Conservation (phyloP, 1,140 invertebrate species). For the Macrotrachela quadricornifera region DNA sequence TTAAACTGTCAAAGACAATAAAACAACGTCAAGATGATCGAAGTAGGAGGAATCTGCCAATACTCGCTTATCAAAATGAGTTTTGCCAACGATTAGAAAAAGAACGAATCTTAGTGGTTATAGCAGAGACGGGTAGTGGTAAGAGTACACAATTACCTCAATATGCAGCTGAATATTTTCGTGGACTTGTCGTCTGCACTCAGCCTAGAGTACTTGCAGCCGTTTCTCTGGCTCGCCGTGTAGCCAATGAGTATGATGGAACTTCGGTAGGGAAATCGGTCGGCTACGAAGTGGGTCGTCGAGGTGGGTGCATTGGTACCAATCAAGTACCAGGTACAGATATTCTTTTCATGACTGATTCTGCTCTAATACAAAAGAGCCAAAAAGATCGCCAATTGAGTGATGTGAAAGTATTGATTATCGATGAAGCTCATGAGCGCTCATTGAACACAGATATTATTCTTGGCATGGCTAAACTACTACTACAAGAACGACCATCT, state of each 20-base stretch:
- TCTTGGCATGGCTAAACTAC: slow-evolving; percentile 43
- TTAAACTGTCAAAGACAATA: no score
- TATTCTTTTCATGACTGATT: slow-evolving; percentile 98
- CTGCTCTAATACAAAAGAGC: slow-evolving; percentile 80
- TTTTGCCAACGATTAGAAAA: no score
- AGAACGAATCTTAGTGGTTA: no score
- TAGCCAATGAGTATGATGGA: not conserved
- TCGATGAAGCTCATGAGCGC: slow-evolving; percentile 96
- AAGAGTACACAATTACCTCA: not conserved
- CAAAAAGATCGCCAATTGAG: slow-evolving; percentile 78
- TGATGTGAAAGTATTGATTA: slow-evolving; percentile 80
- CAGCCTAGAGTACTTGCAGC: slow-evolving; percentile 35
- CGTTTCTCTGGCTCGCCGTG: not conserved
- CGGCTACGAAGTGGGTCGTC: slow-evolving; percentile 30
- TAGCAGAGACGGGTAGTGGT: not conserved
- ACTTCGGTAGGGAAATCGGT: not conserved
- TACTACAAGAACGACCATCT: slow-evolving; percentile 10
- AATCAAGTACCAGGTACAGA: slow-evolving; percentile 45
- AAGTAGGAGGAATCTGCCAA: no score
- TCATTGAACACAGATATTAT: slow-evolving; percentile 91
- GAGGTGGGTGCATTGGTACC: slow-evolving; percentile 17
- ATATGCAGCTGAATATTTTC: not conserved
- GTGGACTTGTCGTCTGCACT: slow-evolving; percentile 57
- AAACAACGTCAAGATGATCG: no score
- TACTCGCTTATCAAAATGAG: no score